Evolutionary conservation across 2,888 invertebrate genomes (phyloP).

Genomic region (Epinotia brunnichana): DNA sequence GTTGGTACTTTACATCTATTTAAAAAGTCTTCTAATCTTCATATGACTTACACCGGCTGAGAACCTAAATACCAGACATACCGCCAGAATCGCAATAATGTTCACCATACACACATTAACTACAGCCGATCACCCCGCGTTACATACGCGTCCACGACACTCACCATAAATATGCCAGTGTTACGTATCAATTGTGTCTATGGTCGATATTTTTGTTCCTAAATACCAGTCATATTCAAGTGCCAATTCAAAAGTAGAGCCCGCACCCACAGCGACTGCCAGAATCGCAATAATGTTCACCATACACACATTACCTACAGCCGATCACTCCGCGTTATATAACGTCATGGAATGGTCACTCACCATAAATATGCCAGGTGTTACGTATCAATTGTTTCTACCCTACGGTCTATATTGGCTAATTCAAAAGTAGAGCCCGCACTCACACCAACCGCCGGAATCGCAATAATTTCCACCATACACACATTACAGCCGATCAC

Average conservation of each 20-base stretch:
- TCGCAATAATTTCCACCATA: conserved; percentile 72
- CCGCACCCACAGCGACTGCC: no score
- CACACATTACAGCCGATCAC: conserved; percentile 78
- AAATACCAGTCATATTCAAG: no score
- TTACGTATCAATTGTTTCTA: no score
- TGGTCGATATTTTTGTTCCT: no score
- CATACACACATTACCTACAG: conserved; percentile 77
- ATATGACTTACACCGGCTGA: no score
- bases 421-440: conserved; percentile 56
- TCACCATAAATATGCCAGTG: conserved; percentile 71
- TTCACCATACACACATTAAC: conserved; percentile 76
- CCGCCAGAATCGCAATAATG: conserved; percentile 64
- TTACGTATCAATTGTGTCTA: conserved; percentile 81
- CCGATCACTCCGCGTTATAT: conserved; percentile 75
- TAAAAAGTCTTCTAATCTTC: no score
- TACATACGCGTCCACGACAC: conserved; percentile 72
- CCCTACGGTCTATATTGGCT: no score
- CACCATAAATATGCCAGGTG: no score
- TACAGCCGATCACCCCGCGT: conserved; percentile 75
- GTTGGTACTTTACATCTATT: no score
- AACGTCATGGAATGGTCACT: no score
- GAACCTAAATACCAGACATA: no score
- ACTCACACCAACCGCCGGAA: conserved; percentile 47
- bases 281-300: conserved; percentile 69
- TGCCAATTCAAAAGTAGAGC: no score